Base-by-base conservation (phyloP, 2,113 vertebrate genomes). In the Stomatorhinus ivindoensis region DNA sequence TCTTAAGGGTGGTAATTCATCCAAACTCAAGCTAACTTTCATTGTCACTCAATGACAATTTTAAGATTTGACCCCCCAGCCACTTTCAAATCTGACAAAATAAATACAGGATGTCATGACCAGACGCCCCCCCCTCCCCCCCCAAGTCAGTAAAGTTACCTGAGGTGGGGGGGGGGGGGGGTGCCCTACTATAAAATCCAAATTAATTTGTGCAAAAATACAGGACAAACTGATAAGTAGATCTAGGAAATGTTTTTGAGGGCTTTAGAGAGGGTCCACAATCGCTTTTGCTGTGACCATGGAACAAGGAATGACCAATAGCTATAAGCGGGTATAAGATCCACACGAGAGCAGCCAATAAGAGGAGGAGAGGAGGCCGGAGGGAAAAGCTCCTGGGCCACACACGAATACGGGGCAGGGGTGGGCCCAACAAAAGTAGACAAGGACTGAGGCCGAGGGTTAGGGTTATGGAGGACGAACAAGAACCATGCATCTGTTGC, bases 321-420 rank as follows among this genome's bases (percentile, higher is more conserved):
- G 31, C 5, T 39, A 35, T 19, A 42, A 39, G 73, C 6, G 7
- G 31, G 2, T 39, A 35, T 19, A 42, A 39, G 73, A 80, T 80
- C 73, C 35, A 42, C 15, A 19, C 6, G 35, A 19, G 13, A 39
- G 35, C n/a, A 1, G 17, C 35, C 69, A 39, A 3, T 35, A 6
- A 76, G 31, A 4, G 27, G 42, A 15, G 39, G 86, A 58, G 53
- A 58, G 53, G 4, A 15, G 73, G 10, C 35, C 15, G 24, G 50
- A 39, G 19, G n/a, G n/a, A 21, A 4, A 46, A 51, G 35, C 11
- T 15, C 24, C 6, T 0, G 47, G 88, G 80, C 88, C 88, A 89
- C 88, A 89, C 88, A 89, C 76, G 88, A 89, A 89, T 85, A 58
- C n/a, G 24, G 88, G 46, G 87, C n/a, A 1, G 87, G 48, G 48